Evolutionary conservation across 2,888 invertebrate genomes (phyloP).

Genomic region (Hirtodrosophila trivittata): DNA sequence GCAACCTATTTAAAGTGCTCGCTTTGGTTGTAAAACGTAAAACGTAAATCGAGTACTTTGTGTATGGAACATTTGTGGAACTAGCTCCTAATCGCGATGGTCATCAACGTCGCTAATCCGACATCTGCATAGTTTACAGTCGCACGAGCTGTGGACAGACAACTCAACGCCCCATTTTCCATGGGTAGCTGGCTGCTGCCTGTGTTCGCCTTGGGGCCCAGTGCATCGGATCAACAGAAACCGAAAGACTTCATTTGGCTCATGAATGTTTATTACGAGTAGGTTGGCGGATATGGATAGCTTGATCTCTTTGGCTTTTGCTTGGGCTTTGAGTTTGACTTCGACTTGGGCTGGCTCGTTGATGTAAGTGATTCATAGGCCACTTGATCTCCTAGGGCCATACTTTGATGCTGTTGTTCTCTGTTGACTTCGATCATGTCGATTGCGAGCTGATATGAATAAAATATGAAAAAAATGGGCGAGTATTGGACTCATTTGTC

Average conservation of each 20-base stretch:
- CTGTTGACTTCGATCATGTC: slow-evolving; percentile 57
- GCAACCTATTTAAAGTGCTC: slow-evolving; percentile 10
- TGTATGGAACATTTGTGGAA: slow-evolving; percentile 9
- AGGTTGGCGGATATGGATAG: slow-evolving; percentile 26
- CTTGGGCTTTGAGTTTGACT: neutral
- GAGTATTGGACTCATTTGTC: slow-evolving; percentile 64
- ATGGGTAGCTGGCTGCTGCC: slow-evolving; percentile 45
- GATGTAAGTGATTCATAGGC: slow-evolving; percentile 68
- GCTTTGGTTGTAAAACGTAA: neutral
- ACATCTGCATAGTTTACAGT: slow-evolving; percentile 36
- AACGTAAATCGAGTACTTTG: no score
- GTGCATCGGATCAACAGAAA: slow-evolving; percentile 23
- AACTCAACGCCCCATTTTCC: slow-evolving; percentile 46
- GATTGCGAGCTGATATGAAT: slow-evolving; percentile 69
- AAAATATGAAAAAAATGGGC: slow-evolving; percentile 61
- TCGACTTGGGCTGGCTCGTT: slow-evolving; percentile 16
- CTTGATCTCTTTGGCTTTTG: slow-evolving; percentile 14
- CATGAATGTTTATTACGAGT: slow-evolving; percentile 21
- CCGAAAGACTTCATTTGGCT: slow-evolving; percentile 39
- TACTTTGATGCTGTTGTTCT: slow-evolving; percentile 20
- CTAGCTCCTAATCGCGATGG: slow-evolving; percentile 11
- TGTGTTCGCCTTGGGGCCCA: slow-evolving; percentile 42
- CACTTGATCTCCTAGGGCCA: slow-evolving; percentile 49
- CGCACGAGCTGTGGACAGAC: slow-evolving; percentile 32
- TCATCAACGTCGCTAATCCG: slow-evolving; percentile 37